Conservation (phyloP, 64 coral and sea anemone genomes). For the Pocillopora verrucosa region DNA sequence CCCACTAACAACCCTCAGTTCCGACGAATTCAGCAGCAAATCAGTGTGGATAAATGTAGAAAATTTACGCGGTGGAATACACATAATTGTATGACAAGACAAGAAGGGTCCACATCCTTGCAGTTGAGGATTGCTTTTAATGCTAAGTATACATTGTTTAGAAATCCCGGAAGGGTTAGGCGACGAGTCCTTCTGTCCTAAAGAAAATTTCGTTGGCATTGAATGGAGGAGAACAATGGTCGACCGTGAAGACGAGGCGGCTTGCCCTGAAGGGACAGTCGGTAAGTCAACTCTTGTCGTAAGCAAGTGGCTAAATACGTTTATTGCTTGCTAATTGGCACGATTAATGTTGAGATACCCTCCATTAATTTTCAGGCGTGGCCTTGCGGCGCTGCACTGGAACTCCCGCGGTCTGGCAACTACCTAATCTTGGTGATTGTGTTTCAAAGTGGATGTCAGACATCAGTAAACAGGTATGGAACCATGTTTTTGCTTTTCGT, state of each 20-base stretch:
- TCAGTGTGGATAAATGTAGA: too few relatives aligned
- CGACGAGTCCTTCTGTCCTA: constrained; percentile 7
- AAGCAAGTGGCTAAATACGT: neutral
- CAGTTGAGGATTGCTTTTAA: too few relatives aligned
- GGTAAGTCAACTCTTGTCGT: neutral
- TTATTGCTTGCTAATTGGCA: neutral
- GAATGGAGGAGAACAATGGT: constrained; percentile 39
- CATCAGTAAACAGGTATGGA: constrained; percentile 14
- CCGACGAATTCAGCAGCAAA: too few relatives aligned
- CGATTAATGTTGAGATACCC: neutral
- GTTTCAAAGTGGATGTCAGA: constrained; percentile 60
- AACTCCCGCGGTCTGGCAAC: constrained; percentile 20
- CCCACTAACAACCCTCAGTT: too few relatives aligned
- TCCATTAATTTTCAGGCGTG: constrained; percentile 3
- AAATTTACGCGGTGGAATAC: too few relatives aligned
- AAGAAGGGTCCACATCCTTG: too few relatives aligned
- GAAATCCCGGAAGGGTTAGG: constrained; percentile 8
- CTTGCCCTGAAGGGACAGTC: constrained; percentile 39
- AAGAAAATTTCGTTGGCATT: constrained; percentile 21
- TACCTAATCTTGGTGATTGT: constrained; percentile 54
- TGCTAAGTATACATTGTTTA: neutral
- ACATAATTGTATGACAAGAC: too few relatives aligned
- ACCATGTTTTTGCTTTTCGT: neutral
- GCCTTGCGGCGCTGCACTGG: constrained; percentile 37
- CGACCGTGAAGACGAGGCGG: neutral